A percentile compares a stretch with the other conserved stretches of the same genome.
These are phyloP conservation scores for Melinaea menophilus DNA, from an alignment of 2,888 invertebrate genomes.

Conservation along the genomic window DNA sequence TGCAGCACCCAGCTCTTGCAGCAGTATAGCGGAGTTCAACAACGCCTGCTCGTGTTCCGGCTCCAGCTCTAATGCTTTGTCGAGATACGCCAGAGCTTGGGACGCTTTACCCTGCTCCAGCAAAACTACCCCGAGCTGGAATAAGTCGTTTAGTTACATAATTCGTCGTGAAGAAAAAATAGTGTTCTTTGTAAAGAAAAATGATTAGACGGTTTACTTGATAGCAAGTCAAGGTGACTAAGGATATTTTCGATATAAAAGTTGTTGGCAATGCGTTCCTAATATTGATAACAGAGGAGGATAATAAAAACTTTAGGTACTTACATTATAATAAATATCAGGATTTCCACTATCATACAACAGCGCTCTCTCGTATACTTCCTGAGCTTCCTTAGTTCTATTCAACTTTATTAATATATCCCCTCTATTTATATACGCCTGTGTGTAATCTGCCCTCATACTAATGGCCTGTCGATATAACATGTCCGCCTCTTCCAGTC, in stretches of 20 bases:
- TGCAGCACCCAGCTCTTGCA: conserved; percentile 92
- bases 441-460: conserved; percentile 97
- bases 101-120: conserved; percentile 94
- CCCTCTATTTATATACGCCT: conserved; percentile 97
- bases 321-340: conserved; percentile 95
- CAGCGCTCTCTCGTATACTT: conserved; percentile 95
- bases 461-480: conserved; percentile 96
- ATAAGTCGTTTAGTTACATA: conserved; percentile 5
- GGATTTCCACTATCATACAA: conserved; percentile 96
- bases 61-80: conserved; percentile 94
- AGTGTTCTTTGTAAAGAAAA: no score
- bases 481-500: conserved; percentile 96
- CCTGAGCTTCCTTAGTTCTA: conserved; percentile 94
- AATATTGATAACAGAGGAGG: no score
- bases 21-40: conserved; percentile 94
- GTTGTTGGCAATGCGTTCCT: no score
- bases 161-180: no score
- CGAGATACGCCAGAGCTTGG: conserved; percentile 93
- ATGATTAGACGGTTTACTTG: no score
- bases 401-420: conserved; percentile 97
- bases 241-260: no score
- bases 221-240: no score
- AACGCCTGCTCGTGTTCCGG: conserved; percentile 97
- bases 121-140: conserved; percentile 94
- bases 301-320: conserved; percentile 47